These are phyloP conservation scores for Distichodus sexfasciatus DNA, from an alignment of 2,797 vertebrate species.

Conservation along the genomic window DNA sequence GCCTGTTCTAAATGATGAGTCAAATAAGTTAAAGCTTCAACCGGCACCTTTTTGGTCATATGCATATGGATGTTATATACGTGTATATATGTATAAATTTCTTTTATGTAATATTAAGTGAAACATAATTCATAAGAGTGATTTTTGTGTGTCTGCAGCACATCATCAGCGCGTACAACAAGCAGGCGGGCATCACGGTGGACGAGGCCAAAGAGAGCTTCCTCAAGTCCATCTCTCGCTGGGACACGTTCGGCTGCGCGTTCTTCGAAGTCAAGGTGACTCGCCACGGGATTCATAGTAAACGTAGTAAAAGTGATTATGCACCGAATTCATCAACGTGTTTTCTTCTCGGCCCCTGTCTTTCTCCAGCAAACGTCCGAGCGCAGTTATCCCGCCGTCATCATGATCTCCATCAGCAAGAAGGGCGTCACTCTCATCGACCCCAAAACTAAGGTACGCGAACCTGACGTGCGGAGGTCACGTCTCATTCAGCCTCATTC, in stretches of 20 bases:
- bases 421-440: slow-evolving; percentile 85
- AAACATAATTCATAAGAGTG: too few relatives aligned
- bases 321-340: background rate
- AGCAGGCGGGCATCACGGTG: slow-evolving; percentile 78
- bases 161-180: slow-evolving; percentile 79
- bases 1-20: too few relatives aligned
- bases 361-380: slow-evolving; percentile 89
- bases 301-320: background rate
- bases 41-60: too few relatives aligned
- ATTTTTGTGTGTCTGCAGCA: slow-evolving; percentile 64
- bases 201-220: slow-evolving; percentile 88
- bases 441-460: slow-evolving; percentile 84
- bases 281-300: too few relatives aligned
- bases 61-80: too few relatives aligned
- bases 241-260: slow-evolving; percentile 90
- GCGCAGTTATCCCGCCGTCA: slow-evolving; percentile 75
- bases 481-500: too few relatives aligned
- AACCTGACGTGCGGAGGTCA: too few relatives aligned
- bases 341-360: background rate
- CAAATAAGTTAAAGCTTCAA: too few relatives aligned
- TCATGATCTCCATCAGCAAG: slow-evolving; percentile 87
- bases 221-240: slow-evolving; percentile 77
- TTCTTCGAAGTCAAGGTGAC: slow-evolving; percentile 95
- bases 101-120: too few relatives aligned
- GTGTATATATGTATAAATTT: too few relatives aligned